Base-by-base conservation (phyloP, 2,797 vertebrate genomes). In the Pteronotus mesoamericanus region DNA sequence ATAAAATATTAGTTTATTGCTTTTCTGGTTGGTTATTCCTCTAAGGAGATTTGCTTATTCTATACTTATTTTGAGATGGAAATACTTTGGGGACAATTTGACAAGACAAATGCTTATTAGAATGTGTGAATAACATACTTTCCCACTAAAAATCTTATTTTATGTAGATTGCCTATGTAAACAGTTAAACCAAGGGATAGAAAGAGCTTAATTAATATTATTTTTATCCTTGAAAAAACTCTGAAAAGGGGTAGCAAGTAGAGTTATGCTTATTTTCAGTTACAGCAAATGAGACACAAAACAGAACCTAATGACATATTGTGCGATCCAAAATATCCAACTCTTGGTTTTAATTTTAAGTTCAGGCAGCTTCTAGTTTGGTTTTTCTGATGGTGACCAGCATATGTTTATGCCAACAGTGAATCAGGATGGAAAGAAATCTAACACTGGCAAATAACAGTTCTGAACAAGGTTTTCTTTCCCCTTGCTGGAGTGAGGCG, bases 171-270 rank as follows among this genome's bases (percentile, higher is more conserved):
- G 55, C 26, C 22, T 95, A 21, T 57, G 22, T 44, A 91, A 88
- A 55, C 51, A 87, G 75, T 61, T 86, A 89, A 96, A 64, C 14
- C 22, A 55, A 72, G 14, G 11, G 9, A 34, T 19, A 32, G 18
- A 72, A 88, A 66, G 44, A 68, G 9, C 12, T 66, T 94, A 46
- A 82, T 82, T 53, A 85, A 15, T 80, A 39, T 71, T 74, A 42
- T 82, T 53, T 85, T 94, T 59, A n/a, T 86, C 53, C 44, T 94
- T 87, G 37, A 93, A 42, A 89, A 48, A 94, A 61, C 16, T 77
- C 83, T 94, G 53, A 46, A 77, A 87, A 37, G 9, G 14, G 15
- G 6, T 48, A 16, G 16, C 32, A 32, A 42, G 34, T 12, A 61
- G 8, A 57, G 10, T 59, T 79, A 55, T 26, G 24, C 21, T 46